phyloP scores from a whole-genome alignment of 2,797 vertebrate genomes.

The Dendrocincla fuliginosa region DNA sequence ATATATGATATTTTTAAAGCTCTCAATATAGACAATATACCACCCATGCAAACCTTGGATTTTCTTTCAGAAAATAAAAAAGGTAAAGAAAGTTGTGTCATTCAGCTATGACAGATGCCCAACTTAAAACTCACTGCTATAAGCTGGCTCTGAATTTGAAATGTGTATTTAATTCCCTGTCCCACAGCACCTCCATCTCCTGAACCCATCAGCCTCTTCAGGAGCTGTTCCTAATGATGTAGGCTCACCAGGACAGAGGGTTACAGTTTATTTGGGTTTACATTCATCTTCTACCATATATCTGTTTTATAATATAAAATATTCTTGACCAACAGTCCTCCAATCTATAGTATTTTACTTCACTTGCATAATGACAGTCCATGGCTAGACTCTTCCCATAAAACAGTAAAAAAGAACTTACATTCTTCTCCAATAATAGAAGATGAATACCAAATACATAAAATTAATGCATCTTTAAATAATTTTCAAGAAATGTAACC shows the following conservation, averaged over 20 bases:
- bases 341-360: background rate
- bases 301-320: background rate
- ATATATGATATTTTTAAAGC: background rate
- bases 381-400: background rate
- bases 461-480: background rate
- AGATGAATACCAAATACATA: background rate
- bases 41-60: background rate
- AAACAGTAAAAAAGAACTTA: background rate
- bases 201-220: background rate
- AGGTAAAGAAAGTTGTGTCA: background rate
- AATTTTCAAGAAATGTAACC: background rate
- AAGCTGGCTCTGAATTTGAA: background rate
- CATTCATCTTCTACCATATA: background rate
- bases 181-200: background rate
- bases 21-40: background rate
- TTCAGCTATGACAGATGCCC: background rate
- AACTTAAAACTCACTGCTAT: background rate
- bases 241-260: background rate
- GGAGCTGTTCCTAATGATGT: background rate
- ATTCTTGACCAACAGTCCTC: background rate
- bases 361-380: background rate
- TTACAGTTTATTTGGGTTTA: background rate
- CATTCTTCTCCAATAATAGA: background rate
- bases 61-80: background rate
- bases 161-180: background rate